Conservation (phyloP, 2,113 vertebrate species). For the Ornithorhynchus anatinus region DNA sequence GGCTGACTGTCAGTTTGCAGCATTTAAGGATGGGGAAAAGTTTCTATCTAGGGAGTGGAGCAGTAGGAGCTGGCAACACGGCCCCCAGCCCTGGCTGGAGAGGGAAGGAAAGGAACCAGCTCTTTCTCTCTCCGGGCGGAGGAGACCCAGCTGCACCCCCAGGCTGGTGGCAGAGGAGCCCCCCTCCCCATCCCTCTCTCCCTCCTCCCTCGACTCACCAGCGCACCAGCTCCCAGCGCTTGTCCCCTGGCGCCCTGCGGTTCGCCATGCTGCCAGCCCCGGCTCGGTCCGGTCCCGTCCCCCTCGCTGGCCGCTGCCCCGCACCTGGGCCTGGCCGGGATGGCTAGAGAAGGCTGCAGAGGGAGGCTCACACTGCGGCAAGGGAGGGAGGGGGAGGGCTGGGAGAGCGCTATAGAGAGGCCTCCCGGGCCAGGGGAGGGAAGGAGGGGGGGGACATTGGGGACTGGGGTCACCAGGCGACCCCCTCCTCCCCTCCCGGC, state of each 20-base stretch:
- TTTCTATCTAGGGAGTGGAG: no score
- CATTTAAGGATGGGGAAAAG: no score
- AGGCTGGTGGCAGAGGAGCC: neutral
- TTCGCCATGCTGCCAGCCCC: conserved; percentile 53
- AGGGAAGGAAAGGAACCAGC: no score
- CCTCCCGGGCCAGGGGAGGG: neutral
- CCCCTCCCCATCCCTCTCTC: no score
- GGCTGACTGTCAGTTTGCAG: no score
- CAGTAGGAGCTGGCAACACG: neutral
- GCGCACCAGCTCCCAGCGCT: conserved; percentile 75
- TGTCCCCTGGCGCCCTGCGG: conserved; percentile 64
- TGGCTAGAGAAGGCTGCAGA: neutral
- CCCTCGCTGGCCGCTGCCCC: neutral
- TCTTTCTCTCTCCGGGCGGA: neutral
- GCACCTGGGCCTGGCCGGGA: neutral
- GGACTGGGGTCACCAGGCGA: neutral
- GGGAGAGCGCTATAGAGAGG: neutral
- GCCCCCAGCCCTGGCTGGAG: neutral
- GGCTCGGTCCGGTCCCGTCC: neutral
- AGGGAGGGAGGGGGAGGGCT: neutral
- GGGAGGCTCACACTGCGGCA: conserved; percentile 10
- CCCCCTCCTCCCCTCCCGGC: neutral
- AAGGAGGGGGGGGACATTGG: neutral
- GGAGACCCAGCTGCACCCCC: no score
- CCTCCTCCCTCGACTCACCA: conserved; percentile 65